Percentiles rank a stretch among this genome's conserved stretches.
Conservation (phyloP, 2,113 vertebrate genomes). For the Parus major region DNA sequence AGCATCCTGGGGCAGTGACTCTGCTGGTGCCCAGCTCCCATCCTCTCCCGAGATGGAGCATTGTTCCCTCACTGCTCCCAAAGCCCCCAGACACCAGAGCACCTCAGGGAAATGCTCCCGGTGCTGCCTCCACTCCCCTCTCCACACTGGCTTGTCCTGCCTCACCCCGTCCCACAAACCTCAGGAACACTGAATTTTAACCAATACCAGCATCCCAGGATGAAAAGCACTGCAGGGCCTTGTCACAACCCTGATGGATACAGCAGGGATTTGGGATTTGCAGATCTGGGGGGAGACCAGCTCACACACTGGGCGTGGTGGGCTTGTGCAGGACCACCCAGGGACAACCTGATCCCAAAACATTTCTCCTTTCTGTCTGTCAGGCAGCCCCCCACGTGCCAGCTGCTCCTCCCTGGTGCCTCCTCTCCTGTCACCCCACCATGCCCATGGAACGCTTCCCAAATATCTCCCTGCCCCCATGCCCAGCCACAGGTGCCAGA, state of each 20-base stretch:
- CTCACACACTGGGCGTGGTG: rapidly evolving
- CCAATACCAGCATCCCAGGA: rapidly evolving
- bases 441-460: background rate
- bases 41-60: rapidly evolving
- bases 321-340: background rate
- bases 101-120: background rate
- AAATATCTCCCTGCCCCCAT: rapidly evolving
- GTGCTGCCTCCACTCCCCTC: background rate
- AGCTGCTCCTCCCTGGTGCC: background rate
- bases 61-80: rapidly evolving
- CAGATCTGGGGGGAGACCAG: background rate
- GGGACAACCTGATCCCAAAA: background rate
- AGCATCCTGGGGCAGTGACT: background rate
- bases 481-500: background rate
- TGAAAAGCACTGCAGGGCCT: background rate
- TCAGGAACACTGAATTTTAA: background rate
- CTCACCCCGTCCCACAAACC: background rate
- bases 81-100: background rate
- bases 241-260: background rate
- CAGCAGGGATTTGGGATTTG: background rate
- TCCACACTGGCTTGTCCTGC: rapidly evolving
- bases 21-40: background rate
- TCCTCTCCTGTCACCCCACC: background rate
- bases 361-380: background rate
- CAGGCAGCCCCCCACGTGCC: background rate